Conservation (phyloP, 2,888 invertebrate genomes). For the Thymelicus acteon region DNA sequence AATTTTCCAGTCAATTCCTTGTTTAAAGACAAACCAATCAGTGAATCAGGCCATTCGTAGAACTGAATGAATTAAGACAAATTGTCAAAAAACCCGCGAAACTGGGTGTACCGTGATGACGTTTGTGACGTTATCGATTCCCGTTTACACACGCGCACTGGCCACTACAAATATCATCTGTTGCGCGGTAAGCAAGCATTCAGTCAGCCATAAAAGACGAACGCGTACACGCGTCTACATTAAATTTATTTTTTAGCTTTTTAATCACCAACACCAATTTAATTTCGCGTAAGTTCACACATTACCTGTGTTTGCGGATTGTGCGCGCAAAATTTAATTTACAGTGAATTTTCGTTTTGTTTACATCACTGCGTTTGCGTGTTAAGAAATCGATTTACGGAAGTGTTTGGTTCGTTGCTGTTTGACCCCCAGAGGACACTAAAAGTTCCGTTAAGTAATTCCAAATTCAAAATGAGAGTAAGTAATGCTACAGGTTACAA, state of each 20-base stretch:
- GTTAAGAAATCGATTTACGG: conserved; percentile 22
- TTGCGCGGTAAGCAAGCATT: conserved; percentile 54
- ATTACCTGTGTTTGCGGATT: conserved; percentile 46
- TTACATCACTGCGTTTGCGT: conserved; percentile 5
- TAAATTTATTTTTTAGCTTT: conserved; percentile 58
- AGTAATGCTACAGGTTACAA: conserved; percentile 7
- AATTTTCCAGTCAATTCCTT: not conserved
- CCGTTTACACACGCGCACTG: conserved; percentile 68
- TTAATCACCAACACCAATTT: conserved; percentile 48
- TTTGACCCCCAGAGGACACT: conserved; percentile 30
- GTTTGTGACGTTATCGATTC: conserved; percentile 65
- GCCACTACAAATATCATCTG: conserved; percentile 76
- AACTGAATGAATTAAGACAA: conserved; percentile 9
- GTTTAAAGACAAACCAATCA: not conserved
- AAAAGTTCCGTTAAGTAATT: conserved; percentile 4
- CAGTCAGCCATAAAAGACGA: conserved; percentile 74
- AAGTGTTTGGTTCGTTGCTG: conserved; percentile 29
- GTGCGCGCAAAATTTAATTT: conserved; percentile 39
- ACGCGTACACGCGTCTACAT: conserved; percentile 59
- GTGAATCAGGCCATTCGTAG: not conserved
- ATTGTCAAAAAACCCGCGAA: conserved; percentile 47
- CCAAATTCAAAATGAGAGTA: conserved; percentile 30
- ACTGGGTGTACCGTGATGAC: conserved; percentile 40
- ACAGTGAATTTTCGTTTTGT: conserved; percentile 35
- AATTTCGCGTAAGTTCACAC: conserved; percentile 44